Percentiles rank a stretch among this genome's conserved stretches.
Evolutionary conservation across 2,888 invertebrate genomes (phyloP).

Genomic region (Malthinus seriepunctatus): DNA sequence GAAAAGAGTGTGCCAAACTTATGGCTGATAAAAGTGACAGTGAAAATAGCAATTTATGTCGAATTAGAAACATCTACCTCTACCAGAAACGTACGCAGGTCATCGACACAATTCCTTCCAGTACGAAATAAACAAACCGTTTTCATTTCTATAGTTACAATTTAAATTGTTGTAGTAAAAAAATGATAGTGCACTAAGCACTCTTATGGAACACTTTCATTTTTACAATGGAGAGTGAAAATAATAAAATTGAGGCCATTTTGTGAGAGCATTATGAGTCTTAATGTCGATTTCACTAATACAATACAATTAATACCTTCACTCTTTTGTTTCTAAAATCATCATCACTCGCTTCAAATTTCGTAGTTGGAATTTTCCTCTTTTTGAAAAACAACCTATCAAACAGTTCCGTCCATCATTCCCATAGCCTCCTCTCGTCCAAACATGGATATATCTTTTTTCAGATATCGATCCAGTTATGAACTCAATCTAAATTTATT

Average conservation of each 20-base stretch:
- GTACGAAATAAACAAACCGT: constrained; percentile 26
- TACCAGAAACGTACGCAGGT: constrained; percentile 24
- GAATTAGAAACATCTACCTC: constrained; percentile 36
- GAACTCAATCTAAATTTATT: not conserved
- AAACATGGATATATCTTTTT: too few species aligned
- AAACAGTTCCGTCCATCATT: too few species aligned
- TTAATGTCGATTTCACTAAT: not conserved
- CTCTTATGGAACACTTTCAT: constrained; percentile 31
- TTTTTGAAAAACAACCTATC: not conserved
- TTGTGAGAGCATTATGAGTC: constrained; percentile 8
- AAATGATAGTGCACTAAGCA: constrained; percentile 25
- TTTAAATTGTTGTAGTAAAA: constrained; percentile 18
- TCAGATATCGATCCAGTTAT: too few species aligned
- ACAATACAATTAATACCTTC: not conserved
- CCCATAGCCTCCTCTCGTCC: too few species aligned
- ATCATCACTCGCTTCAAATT: not conserved
- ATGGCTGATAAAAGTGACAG: constrained; percentile 36
- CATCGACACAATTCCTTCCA: constrained; percentile 30
- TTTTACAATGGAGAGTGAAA: constrained; percentile 32
- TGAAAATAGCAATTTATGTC: constrained; percentile 35
- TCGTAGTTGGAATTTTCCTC: not conserved
- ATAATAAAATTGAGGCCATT: constrained; percentile 15
- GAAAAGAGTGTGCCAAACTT: constrained; percentile 12
- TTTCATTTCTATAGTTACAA: constrained; percentile 24
- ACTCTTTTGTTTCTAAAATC: not conserved